Base-by-base conservation (phyloP, 2,797 vertebrate species). In the Characodon lateralis region DNA sequence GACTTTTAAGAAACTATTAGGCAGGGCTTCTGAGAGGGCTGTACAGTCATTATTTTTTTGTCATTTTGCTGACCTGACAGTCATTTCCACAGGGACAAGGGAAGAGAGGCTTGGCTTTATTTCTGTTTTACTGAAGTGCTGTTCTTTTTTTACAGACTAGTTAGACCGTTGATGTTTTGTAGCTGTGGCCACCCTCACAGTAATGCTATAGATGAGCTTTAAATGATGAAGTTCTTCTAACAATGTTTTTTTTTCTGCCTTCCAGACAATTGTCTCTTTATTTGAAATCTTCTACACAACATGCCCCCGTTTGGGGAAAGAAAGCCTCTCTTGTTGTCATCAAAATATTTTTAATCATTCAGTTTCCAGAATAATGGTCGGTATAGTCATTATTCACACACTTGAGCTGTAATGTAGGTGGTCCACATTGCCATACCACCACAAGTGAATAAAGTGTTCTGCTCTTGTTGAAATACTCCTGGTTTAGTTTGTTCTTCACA, bases 371-470 rank as follows among this genome's bases (percentile, higher is more conserved):
- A 82, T 69, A 74, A 73, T 58, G 70, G 58, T 77, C 31, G 77
- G 51, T 87, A 78, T 79, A 82, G n/a, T n/a, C n/a, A n/a, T n/a
- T 85, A 88, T 83, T 88, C 82, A 79, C 76, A 81, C 78, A 76
- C 74, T 83, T 82, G 81, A 74, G 93, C 90, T 92, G 89, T 94
- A 85, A 86, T 87, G 81, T 79, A 83, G 71, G 75, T 81, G 81
- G 35, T 87, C 83, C 91, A 88, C 76, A 86, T 93, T 93, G 88
- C 90, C 89, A 87, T 93, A 89, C 86, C 86, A 86, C 86, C 87
- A 86, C 85, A 78, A 91, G 76, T 93, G 71, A 95, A 95, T 94
- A 94, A 95, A 94, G 83, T 41, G 88, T 92, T 90, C 90, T 81
- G 85, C 91, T 92, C 89, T 90, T 82, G 85, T 84, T 90, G 46